Evolutionary conservation across 2,113 vertebrate species (phyloP), one percentile per base, ranked within the genome.

Genomic region (Tautogolabrus adspersus): DNA sequence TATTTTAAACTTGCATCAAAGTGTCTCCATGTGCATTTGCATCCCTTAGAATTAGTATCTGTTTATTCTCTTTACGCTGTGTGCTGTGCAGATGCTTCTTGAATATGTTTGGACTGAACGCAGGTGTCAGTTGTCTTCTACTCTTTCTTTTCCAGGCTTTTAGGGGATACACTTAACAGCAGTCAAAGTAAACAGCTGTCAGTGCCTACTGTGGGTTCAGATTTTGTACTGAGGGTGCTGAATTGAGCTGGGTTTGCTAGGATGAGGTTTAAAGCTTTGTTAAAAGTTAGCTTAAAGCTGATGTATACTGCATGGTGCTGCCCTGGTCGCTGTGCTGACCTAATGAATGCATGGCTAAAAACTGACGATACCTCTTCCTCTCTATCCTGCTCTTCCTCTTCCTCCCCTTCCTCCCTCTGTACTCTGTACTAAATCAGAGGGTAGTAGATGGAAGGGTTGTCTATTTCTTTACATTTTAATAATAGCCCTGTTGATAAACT

Each of bases 291-390:
- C 82, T 75, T 74, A 37, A 71, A 87, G 81, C 78, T 89, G 63
- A 80, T 86, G 83, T 87, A 87, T 76, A 75, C 71, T 91, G 88
- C 90, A 91, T 91, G 88, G 82, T 91, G 81, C 85, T 91, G 83
- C 64, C 68, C 34, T 69, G 86, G 83, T 89, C 44, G 81, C 89
- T 89, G 71, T 91, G 87, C 83, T 86, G 86, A 87, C 84, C 86
- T 66, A 73, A 90, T 87, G 90, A 94, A 91, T 96, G 96, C 96
- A 97, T 98, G 97, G 95, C 96, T 95, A 91, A 94, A 34, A 89
- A 85, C 71, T 89, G 89, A 89, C 78, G 78, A 87, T 91, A 88
- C 89, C 91, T 93, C 90, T 87, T 88, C 89, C 92, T 92, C 68
- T 78, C 87, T 93, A 82, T 76, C 86, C 92, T 77, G 68, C 72